Conservation (phyloP, 2,888 invertebrate species). For the Pseudolycoriella hygida region DNA sequence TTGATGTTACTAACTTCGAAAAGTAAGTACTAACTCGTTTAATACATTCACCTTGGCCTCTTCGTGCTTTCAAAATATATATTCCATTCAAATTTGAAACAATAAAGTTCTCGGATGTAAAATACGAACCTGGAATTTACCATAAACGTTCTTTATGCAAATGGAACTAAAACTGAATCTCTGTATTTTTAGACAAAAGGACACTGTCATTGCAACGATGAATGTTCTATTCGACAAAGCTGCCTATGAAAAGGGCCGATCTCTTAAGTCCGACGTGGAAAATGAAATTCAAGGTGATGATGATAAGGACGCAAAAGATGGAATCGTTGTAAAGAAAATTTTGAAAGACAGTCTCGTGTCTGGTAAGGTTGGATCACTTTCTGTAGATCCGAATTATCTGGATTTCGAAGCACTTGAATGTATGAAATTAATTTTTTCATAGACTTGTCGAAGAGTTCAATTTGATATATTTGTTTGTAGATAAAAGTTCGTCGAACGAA, state of each 20-base stretch:
- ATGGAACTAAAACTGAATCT: background rate
- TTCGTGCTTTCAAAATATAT: no score
- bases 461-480: background rate
- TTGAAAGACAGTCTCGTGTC: conserved; percentile 50
- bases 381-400: conserved; percentile 65
- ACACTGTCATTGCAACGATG: conserved; percentile 57
- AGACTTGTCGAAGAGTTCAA: background rate
- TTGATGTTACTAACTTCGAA: conserved; percentile 51
- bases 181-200: conserved; percentile 21
- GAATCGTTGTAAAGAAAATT: conserved; percentile 33
- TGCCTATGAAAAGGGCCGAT: conserved; percentile 39
- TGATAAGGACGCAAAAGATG: conserved; percentile 13
- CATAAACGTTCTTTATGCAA: no score
- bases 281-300: conserved; percentile 13
- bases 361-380: conserved; percentile 60
- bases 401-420: conserved; percentile 52
- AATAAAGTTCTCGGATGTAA: no score
- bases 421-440: conserved; percentile 27
- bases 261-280: conserved; percentile 20
- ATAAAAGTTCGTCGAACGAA: conserved; percentile 14
- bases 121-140: no score
- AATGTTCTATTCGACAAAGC: conserved; percentile 58
- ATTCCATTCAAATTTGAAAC: no score
- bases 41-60: no score
- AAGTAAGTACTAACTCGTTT: conserved; percentile 33